These are phyloP conservation scores for Vidua chalybeata DNA, from an alignment of 2,113 vertebrate species.

Conservation along the genomic window DNA sequence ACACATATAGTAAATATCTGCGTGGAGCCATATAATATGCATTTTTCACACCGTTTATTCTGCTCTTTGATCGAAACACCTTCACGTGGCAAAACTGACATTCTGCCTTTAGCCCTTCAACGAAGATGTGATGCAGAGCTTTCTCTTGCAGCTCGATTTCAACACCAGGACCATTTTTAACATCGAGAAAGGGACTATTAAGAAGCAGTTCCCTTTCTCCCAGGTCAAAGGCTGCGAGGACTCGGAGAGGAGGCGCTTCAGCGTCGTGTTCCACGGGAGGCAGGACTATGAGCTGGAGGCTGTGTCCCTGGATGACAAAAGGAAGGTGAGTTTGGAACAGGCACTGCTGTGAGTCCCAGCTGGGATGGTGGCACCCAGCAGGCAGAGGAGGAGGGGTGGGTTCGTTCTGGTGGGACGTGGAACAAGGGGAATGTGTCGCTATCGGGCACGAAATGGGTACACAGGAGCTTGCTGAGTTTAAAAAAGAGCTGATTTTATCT, in stretches of 20 bases:
- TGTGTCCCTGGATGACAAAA: constrained; percentile 74
- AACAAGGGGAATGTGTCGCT: not conserved
- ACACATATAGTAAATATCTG: too few relatives aligned
- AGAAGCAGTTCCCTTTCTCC: constrained; percentile 77
- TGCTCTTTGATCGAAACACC: not conserved
- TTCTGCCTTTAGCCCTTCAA: not conserved
- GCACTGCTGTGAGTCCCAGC: not conserved
- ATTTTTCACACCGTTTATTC: not conserved
- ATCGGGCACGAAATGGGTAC: too few relatives aligned
- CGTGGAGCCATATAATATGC: too few relatives aligned
- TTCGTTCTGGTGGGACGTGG: not conserved
- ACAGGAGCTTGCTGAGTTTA: too few relatives aligned
- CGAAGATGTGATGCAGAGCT: not conserved
- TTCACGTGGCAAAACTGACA: not conserved
- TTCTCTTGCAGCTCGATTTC: constrained; percentile 78
- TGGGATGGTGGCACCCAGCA: not conserved
- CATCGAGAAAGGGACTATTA: constrained; percentile 81
- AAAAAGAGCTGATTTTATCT: too few relatives aligned
- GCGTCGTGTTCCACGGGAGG: constrained; percentile 71
- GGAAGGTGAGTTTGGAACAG: constrained; percentile 56
- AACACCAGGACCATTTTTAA: constrained; percentile 79
- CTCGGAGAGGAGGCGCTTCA: constrained; percentile 67
- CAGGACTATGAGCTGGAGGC: constrained; percentile 79
- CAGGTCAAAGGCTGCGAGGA: constrained; percentile 77
- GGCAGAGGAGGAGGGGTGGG: not conserved